Percentiles rank a stretch among this genome's conserved stretches.
These are phyloP conservation scores for Octodonta nipae DNA, from an alignment of 2,888 invertebrate genomes.

Conservation along the genomic window DNA sequence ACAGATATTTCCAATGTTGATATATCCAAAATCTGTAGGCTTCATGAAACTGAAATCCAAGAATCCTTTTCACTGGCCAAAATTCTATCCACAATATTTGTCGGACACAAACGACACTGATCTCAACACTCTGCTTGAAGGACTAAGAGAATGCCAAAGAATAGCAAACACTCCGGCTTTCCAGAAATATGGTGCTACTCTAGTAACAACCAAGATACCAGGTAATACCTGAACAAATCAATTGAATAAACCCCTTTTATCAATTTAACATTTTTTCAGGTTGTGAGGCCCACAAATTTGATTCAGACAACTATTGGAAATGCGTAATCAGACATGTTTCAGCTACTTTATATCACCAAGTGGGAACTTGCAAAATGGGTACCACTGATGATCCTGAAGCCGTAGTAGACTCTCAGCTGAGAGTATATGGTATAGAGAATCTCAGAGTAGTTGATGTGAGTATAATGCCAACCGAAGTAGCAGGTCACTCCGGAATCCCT, in stretches of 20 bases:
- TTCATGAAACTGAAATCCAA: constrained; percentile 50
- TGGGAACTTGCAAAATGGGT: constrained; percentile 46
- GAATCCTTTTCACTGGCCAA: constrained; percentile 57
- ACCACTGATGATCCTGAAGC: constrained; percentile 38
- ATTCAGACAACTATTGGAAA: constrained; percentile 40
- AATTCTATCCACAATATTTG: constrained; percentile 68
- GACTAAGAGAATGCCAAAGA: constrained; percentile 39
- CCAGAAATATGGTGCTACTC: constrained; percentile 23
- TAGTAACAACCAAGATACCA: constrained; percentile 13
- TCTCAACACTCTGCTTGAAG: constrained; percentile 27
- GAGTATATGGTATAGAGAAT: constrained; percentile 39
- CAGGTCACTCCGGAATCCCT: constrained; percentile 41
- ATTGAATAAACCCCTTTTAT: no score
- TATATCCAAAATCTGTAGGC: constrained; percentile 58
- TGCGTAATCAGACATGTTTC: constrained; percentile 38
- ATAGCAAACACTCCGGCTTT: constrained; percentile 38
- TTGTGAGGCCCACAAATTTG: constrained; percentile 26
- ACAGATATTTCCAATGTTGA: constrained; percentile 51
- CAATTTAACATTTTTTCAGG: no score
- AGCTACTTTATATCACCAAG: constrained; percentile 40
- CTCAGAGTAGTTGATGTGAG: constrained; percentile 44
- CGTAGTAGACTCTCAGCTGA: constrained; percentile 42
- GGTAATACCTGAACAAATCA: no score
- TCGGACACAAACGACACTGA: constrained; percentile 44
- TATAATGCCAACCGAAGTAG: constrained; percentile 40